Evolutionary conservation across 2,797 vertebrate species (phyloP).

Genomic region (Choloepus didactylus): DNA sequence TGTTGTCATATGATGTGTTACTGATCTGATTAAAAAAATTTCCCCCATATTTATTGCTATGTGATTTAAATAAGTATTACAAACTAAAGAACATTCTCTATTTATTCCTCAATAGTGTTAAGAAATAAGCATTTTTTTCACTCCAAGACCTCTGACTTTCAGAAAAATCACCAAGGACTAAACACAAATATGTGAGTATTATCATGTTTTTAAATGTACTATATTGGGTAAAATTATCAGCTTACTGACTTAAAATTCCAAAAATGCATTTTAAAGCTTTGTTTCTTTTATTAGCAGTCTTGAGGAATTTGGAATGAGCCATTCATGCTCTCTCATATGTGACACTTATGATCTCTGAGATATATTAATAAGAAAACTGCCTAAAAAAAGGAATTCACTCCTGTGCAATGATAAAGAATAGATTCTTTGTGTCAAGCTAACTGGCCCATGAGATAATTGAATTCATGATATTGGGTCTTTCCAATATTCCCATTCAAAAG

Average conservation of each 20-base stretch:
- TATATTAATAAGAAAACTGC: not conserved
- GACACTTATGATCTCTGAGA: not conserved
- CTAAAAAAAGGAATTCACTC: slow-evolving; percentile 35
- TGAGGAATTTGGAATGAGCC: not conserved
- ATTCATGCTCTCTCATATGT: not conserved
- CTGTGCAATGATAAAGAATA: slow-evolving; percentile 7
- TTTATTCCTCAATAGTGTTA: not conserved
- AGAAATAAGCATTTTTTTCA: not conserved
- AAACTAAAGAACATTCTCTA: slow-evolving; percentile 43
- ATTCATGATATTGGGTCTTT: not conserved
- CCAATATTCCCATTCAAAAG: slow-evolving; percentile 21
- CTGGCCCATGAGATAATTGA: slow-evolving; percentile 47
- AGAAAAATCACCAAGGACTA: slow-evolving; percentile 54
- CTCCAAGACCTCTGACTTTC: not conserved
- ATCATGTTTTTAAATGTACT: slow-evolving; percentile 18
- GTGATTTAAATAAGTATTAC: not conserved
- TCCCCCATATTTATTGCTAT: not conserved
- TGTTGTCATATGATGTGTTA: slow-evolving; percentile 4
- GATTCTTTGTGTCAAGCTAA: slow-evolving; percentile 49
- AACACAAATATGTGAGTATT: slow-evolving; percentile 4
- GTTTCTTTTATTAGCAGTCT: slow-evolving; percentile 37
- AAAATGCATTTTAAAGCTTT: slow-evolving; percentile 11
- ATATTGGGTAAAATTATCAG: slow-evolving; percentile 39
- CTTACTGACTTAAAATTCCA: slow-evolving; percentile 42
- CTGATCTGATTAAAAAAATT: not conserved